Evolutionary conservation across 2,797 vertebrate species (phyloP), one percentile per base, ranked within the genome.

Genomic region (Xenentodon cancila): DNA sequence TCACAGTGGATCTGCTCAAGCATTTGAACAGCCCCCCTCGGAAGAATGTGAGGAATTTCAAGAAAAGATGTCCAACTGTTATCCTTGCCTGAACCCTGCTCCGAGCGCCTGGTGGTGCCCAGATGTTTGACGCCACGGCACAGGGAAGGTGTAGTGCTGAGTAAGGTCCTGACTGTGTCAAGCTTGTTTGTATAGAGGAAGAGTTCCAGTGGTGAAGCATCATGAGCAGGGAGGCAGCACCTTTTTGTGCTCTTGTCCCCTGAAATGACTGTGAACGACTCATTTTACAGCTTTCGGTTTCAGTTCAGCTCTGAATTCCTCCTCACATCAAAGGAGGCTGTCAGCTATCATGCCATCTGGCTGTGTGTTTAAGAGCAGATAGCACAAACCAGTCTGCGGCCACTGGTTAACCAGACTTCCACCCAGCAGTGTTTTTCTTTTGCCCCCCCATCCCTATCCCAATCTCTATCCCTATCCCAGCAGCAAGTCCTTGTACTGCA

Each of bases 361-460:
- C 21, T 47, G 44, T 82, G 82, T 75, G 86, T 84, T 90, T 72
- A 66, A 59, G 68, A 68, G 77, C 77, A 88, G 89, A 92, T 91
- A 91, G 74, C 77, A 65, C 79, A 81, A 80, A 84, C 77, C 84
- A 75, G 80, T 71, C 82, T 92, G 91, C 78, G 90, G 91, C 74
- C 60, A 11, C 52, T 68, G 90, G 89, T 91, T 92, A 92, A 91
- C 91, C 90, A 89, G 70, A 82, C 53, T 37, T 76, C 78, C 82
- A 82, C 80, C 84, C 85, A 50, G 61, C 56, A 56, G 71, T 44
- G 6, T 43, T 70, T 79, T 53, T 13, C 59, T 59, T 69, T 59
- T 52, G 42, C 63, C 47, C 37, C n/a, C 17, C 7, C 7, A 5
- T 5, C n/a, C n/a, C 30, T 18, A 17, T 9, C 20, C 22, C n/a